Evolutionary conservation across 2,888 invertebrate species (phyloP).

Genomic region (Drosophila suboccidentalis): DNA sequence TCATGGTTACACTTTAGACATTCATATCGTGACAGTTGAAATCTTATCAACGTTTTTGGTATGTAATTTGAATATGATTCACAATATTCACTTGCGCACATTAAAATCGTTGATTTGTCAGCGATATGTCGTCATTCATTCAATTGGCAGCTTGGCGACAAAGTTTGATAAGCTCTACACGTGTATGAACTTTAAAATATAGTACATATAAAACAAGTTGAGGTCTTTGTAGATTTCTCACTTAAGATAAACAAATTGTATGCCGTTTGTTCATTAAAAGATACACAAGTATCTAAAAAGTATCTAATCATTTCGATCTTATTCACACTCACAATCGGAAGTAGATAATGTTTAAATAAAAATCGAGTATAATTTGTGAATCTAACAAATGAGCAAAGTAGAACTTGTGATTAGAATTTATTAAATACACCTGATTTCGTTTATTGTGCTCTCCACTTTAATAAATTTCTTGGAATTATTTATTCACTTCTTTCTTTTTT

Average conservation of each 20-base stretch:
- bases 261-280: background rate
- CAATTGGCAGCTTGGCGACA: slow-evolving; percentile 23
- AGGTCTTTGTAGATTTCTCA: slow-evolving; percentile 31
- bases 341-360: slow-evolving; percentile 45
- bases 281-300: slow-evolving; percentile 6
- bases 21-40: slow-evolving; percentile 12
- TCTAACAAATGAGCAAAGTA: slow-evolving; percentile 51
- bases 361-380: slow-evolving; percentile 49
- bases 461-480: slow-evolving; percentile 43
- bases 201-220: background rate
- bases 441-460: slow-evolving; percentile 40
- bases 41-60: slow-evolving; percentile 39
- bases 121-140: slow-evolving; percentile 45
- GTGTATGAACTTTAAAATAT: background rate
- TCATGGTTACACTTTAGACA: slow-evolving; percentile 28
- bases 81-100: slow-evolving; percentile 18
- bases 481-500: slow-evolving; percentile 2
- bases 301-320: slow-evolving; percentile 17
- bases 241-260: slow-evolving; percentile 35
- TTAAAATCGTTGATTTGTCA: slow-evolving; percentile 37
- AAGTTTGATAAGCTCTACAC: slow-evolving; percentile 32
- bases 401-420: slow-evolving; percentile 64
- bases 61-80: slow-evolving; percentile 60
- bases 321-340: slow-evolving; percentile 39
- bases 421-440: slow-evolving; percentile 72